Evolutionary conservation across 1,140 invertebrate genomes (phyloP), one percentile per base, ranked within the genome.

Genomic region (Asobara japonica): DNA sequence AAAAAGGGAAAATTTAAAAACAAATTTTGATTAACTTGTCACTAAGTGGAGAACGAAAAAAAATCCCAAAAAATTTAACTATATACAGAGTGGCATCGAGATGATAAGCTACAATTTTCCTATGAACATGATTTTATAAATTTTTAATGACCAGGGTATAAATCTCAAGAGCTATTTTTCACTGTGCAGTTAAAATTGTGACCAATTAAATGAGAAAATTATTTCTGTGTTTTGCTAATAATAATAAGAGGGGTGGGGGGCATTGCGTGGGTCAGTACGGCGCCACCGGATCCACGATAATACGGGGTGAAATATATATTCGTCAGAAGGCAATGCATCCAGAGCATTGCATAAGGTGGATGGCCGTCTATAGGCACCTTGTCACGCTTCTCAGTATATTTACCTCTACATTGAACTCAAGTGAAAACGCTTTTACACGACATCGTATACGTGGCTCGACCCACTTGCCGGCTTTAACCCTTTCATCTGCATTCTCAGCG

Each of bases 361-460:
- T 27, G 51, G 51, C 51, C 51, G 51, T 56, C 51, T 56, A 56
- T 56, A 56, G 22, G 51, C 22, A 56, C 51, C 68, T 61, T 62
- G 25, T 36, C 31, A 31, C 61, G 61, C 61, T 64, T 64, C 61
- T 36, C 61, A 13, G 11, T 64, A n/a, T n/a, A 64, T 64, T 64
- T 36, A 36, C 61, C 29, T 29, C 31, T 29, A 64, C 31, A 31
- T 64, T 64, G 27, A 30, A 64, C 61, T 64, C 27, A n/a, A 11
- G 31, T 56, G 18, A 27, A 56, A 56, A 69, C 68, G 60, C 36
- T 69, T 61, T 60, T 38, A 69, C 51, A 61, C 20, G 68, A 69
- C 29, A 61, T 16, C 20, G 68, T 65, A 74, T 80, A 80, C 79
- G 77, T 80, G 79, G 79, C 75, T 69, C 79, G 76, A 80, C 77